Conservation (phyloP, 2,888 invertebrate species). For the Apoderus coryli region DNA sequence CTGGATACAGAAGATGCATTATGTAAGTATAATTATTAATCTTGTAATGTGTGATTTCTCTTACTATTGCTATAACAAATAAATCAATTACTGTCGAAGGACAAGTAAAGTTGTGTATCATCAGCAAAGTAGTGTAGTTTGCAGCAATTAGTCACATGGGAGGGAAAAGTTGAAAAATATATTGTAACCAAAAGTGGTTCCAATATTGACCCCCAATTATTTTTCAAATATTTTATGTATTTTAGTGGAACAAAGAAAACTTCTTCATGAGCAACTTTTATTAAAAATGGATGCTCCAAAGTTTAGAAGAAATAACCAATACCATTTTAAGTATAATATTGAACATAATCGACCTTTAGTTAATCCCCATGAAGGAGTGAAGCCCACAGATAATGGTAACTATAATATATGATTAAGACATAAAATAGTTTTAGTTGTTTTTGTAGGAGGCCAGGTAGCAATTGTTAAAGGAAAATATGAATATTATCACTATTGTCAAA, state of each 20-base stretch:
- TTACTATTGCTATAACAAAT: no score
- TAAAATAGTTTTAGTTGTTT: no score
- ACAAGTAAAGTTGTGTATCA: no score
- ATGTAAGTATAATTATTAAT: slow-evolving; percentile 35
- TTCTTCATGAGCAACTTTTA: slow-evolving; percentile 56
- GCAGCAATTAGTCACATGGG: no score
- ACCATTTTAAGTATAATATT: slow-evolving; percentile 37
- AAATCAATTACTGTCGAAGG: no score
- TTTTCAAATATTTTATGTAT: slow-evolving; percentile 14
- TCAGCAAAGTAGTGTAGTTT: no score
- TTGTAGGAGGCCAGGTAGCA: slow-evolving; percentile 37
- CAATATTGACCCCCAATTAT: slow-evolving; percentile 5
- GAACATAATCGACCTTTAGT: slow-evolving; percentile 37
- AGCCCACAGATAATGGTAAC: slow-evolving; percentile 27
- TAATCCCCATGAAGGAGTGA: slow-evolving; percentile 56
- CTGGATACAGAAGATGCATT: slow-evolving; percentile 50
- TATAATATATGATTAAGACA: no score
- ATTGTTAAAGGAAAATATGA: slow-evolving; percentile 73
- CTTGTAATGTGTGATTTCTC: slow-evolving; percentile 6
- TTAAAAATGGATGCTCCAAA: slow-evolving; percentile 54
- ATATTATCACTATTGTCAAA: slow-evolving; percentile 96
- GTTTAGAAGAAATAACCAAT: slow-evolving; percentile 59
- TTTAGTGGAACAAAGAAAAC: slow-evolving; percentile 48
- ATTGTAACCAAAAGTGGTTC: no score
- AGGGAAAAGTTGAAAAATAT: no score